Percentiles rank a stretch among this genome's conserved stretches.
These are phyloP conservation scores for Medauroidea extradentata DNA, from an alignment of 1,140 invertebrate genomes.

Conservation along the genomic window DNA sequence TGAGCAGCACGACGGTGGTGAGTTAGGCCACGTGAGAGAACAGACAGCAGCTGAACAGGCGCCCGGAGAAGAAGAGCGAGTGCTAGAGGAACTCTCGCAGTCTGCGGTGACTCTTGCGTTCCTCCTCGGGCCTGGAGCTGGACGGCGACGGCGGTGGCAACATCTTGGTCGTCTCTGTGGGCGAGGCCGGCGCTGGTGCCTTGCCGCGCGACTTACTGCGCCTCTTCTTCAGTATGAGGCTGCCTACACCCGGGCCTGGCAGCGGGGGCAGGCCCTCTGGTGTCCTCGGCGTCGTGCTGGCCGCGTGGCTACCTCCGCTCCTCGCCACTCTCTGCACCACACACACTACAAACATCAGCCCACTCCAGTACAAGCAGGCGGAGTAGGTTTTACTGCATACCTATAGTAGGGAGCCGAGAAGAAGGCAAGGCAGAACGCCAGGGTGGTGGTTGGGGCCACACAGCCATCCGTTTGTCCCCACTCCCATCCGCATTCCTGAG, in stretches of 20 bases:
- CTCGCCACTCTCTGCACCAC: conserved; percentile 23
- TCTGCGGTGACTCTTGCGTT: background rate
- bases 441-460: too few species aligned
- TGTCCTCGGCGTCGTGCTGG: conserved; percentile 17
- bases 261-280: conserved; percentile 18
- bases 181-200: conserved; percentile 50
- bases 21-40: too few species aligned
- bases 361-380: background rate
- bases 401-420: conserved; percentile 20
- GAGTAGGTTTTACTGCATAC: conserved; percentile 12
- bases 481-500: too few species aligned
- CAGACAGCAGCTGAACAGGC: too few species aligned
- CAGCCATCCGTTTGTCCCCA: too few species aligned
- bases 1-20: too few species aligned
- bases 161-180: conserved; percentile 4
- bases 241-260: conserved; percentile 47
- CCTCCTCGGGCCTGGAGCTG: background rate
- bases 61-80: too few species aligned
- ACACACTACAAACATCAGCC: background rate
- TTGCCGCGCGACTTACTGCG: conserved; percentile 64
- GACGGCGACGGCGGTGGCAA: background rate
- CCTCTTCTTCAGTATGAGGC: conserved; percentile 60
- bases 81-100: conserved; percentile 11
- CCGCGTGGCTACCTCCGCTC: conserved; percentile 34
- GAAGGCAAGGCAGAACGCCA: too few species aligned